phyloP scores from a whole-genome alignment of 2,113 vertebrate species.

The Oceanodroma tethys region DNA sequence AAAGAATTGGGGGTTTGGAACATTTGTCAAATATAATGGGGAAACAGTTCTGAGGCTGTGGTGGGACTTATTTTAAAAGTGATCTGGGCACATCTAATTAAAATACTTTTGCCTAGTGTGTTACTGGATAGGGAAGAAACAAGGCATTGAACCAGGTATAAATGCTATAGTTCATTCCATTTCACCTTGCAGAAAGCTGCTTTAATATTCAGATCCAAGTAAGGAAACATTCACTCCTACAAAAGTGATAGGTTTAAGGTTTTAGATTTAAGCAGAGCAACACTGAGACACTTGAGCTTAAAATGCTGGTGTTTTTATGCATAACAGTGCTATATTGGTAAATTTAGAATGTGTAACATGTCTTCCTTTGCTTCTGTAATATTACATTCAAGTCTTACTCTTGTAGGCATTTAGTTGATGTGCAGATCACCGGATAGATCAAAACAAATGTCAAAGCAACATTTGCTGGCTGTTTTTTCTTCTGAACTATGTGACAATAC shows the following conservation, averaged over 20 bases:
- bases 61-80: background rate
- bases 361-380: background rate
- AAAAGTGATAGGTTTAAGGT: background rate
- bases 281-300: background rate
- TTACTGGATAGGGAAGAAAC: background rate
- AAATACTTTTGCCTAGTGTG: background rate
- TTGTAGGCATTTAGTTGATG: background rate
- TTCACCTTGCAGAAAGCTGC: background rate
- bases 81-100: background rate
- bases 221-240: background rate
- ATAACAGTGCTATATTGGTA: background rate
- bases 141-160: background rate
- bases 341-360: background rate
- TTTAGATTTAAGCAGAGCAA: background rate
- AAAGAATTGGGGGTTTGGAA: background rate
- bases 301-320: background rate
- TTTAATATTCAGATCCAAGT: background rate
- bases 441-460: background rate
- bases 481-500: background rate
- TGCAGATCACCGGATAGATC: background rate
- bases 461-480: background rate
- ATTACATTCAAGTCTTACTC: background rate
- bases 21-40: background rate
- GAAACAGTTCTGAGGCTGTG: background rate
- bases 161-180: background rate